A percentile compares a stretch with the other conserved stretches of the same genome.
Evolutionary conservation across 2,113 vertebrate species (phyloP).

Genomic region (Scomber japonicus): DNA sequence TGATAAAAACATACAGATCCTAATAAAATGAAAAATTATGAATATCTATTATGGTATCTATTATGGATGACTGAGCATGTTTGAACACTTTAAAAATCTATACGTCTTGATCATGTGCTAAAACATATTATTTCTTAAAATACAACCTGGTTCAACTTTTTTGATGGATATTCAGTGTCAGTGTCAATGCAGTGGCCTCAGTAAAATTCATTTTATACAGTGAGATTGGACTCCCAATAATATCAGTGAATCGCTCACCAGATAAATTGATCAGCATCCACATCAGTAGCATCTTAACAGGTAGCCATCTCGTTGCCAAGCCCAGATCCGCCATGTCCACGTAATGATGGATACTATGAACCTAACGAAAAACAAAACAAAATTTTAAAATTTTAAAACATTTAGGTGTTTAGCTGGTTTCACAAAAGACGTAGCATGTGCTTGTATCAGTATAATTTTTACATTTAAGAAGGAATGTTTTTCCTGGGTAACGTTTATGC

Average conservation of each 20-base stretch:
- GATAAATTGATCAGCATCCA: conserved; percentile 38
- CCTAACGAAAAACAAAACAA: not conserved
- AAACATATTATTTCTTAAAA: not conserved
- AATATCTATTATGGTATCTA: too few relatives aligned
- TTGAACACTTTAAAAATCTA: not conserved
- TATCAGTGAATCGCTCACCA: conserved; percentile 41
- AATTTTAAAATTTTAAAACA: too few relatives aligned
- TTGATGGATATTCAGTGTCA: too few relatives aligned
- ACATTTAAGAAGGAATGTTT: too few relatives aligned
- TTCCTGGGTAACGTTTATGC: too few relatives aligned
- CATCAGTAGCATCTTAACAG: conserved; percentile 42
- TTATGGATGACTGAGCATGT: not conserved
- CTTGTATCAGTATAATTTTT: too few relatives aligned
- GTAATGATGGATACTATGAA: not conserved
- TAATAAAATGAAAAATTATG: too few relatives aligned
- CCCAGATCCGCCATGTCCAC: conserved; percentile 32
- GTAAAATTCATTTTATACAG: not conserved
- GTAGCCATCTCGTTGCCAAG: not conserved
- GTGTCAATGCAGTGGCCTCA: not conserved
- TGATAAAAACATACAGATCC: too few relatives aligned
- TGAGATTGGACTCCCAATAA: not conserved
- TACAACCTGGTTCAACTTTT: not conserved
- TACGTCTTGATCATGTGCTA: not conserved
- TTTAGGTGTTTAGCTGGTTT: too few relatives aligned
- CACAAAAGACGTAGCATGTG: too few relatives aligned